Conservation (phyloP, 2,113 vertebrate genomes). For the Chrysochloris asiatica region DNA sequence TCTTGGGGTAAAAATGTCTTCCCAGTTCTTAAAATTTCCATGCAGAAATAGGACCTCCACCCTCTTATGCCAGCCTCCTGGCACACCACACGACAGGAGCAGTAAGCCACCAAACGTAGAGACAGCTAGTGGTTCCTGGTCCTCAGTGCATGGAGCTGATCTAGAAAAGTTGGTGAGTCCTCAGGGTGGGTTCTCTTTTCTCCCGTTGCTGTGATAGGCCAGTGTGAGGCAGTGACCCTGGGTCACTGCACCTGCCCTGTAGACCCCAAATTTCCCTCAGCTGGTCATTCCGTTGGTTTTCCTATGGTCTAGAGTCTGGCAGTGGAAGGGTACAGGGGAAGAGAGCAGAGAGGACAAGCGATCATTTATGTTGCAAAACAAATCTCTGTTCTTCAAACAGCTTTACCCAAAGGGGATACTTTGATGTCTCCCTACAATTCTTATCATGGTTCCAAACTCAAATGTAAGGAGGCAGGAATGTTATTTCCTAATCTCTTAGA, state of each 20-base stretch:
- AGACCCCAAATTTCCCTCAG: no score
- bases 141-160: neutral
- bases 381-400: neutral
- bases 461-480: neutral
- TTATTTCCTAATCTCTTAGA: neutral
- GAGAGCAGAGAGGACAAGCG: neutral
- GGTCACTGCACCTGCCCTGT: accelerated
- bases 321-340: accelerated
- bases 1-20: neutral
- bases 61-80: neutral
- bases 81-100: neutral
- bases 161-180: neutral
- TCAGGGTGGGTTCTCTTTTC: neutral
- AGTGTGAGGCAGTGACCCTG: neutral
- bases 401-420: neutral
- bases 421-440: neutral
- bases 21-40: neutral
- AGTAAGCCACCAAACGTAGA: neutral
- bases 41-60: neutral
- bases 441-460: neutral
- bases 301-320: neutral
- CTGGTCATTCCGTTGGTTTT: no score
- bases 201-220: neutral
- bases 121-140: neutral
- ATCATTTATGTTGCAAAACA: neutral